A percentile compares a stretch with the other conserved stretches of the same genome.
phyloP scores from a whole-genome alignment of 2,888 invertebrate genomes.

The Euzophera pinguis region DNA sequence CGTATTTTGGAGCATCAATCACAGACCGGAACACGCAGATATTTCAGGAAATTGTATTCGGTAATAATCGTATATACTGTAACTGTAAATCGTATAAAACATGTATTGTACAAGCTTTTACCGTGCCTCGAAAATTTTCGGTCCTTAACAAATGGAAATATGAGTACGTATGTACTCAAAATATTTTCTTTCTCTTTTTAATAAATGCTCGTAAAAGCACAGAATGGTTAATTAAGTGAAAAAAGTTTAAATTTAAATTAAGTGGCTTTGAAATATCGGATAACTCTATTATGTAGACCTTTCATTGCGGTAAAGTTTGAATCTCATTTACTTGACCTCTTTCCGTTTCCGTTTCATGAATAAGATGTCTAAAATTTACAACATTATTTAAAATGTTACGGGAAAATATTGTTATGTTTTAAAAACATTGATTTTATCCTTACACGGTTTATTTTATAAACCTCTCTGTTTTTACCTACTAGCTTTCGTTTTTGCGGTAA shows the following conservation, averaged over 20 bases:
- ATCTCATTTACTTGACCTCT: constrained; percentile 22
- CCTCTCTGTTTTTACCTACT: no score
- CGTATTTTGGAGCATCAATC: no score
- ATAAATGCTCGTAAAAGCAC: neutral
- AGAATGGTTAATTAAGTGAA: neutral
- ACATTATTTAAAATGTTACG: neutral
- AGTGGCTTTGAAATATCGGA: neutral
- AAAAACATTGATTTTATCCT: neutral
- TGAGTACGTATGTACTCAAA: no score
- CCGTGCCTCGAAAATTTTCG: no score
- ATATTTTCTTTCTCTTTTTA: no score
- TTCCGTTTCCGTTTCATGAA: constrained; percentile 31
- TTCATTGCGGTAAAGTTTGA: constrained; percentile 6
- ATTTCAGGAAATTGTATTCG: no score
- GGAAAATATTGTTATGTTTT: neutral
- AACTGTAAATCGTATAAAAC: no score
- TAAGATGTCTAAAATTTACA: constrained; percentile 29
- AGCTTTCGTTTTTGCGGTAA: neutral
- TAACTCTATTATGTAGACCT: constrained; percentile 3
- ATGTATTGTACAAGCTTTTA: no score
- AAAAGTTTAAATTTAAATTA: neutral
- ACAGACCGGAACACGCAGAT: no score
- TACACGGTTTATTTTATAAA: no score
- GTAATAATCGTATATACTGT: no score
- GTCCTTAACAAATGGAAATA: no score